Conservation (phyloP, 2,113 vertebrate genomes). For the Oryzias melastigma region DNA sequence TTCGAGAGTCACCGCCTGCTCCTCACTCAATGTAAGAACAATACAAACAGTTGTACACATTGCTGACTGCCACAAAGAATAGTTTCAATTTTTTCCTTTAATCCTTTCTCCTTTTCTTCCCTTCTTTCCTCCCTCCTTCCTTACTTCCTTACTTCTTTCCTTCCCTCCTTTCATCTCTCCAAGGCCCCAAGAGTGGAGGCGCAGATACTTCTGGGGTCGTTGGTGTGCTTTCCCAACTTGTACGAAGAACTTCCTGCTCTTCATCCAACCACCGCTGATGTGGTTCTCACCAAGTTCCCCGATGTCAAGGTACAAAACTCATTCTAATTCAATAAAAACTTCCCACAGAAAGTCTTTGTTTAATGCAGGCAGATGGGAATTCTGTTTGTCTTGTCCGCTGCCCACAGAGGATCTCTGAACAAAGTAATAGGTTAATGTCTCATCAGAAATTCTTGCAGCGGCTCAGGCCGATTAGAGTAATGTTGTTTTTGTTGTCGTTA, state of each 20-base stretch:
- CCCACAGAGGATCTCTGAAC: slow-evolving; percentile 24
- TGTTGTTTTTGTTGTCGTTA: slow-evolving; percentile 61
- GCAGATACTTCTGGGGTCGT: slow-evolving; percentile 93
- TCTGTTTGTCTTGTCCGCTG: slow-evolving; percentile 2
- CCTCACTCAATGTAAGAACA: slow-evolving; percentile 89
- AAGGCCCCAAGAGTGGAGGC: slow-evolving; percentile 97
- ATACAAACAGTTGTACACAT: not conserved
- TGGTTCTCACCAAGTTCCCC: slow-evolving; percentile 91
- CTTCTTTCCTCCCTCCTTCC: not conserved
- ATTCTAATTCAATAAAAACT: no score
- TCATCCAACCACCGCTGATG: slow-evolving; percentile 89
- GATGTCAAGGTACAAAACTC: slow-evolving; percentile 80
- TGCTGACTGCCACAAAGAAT: not conserved
- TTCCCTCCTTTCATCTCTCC: accelerated
- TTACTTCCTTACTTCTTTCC: not conserved
- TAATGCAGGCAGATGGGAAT: no score
- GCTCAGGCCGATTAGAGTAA: slow-evolving; percentile 47
- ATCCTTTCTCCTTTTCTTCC: not conserved
- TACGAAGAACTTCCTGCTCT: slow-evolving; percentile 93
- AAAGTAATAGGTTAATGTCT: slow-evolving; percentile 67
- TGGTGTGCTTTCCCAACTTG: slow-evolving; percentile 96
- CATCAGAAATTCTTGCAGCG: slow-evolving; percentile 64
- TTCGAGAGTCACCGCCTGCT: slow-evolving; percentile 91
- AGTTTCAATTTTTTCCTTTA: not conserved
- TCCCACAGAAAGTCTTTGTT: no score